Base-by-base conservation (phyloP, 2,888 invertebrate genomes). In the Willowsia nigromaculata region DNA sequence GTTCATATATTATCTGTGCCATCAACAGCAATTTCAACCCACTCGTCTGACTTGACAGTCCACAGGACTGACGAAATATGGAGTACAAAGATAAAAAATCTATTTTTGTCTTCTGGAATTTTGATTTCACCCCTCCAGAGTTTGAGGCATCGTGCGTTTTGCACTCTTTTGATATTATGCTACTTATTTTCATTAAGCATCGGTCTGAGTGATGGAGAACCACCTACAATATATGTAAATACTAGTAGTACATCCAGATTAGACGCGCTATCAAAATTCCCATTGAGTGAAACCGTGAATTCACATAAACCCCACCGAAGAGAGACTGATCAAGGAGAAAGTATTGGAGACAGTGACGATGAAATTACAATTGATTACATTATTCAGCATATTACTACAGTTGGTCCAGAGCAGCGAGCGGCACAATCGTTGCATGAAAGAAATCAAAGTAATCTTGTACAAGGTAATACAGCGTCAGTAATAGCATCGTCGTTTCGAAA, bases 401-500 rank as follows among this genome's bases (percentile, higher is more conserved):
- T 53, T 27, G 15, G n/a, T 30, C 76, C 76, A 30, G 22, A n/a
- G 1, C 18, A 43, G 0, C 9, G 18, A 18, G 9, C 18, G n/a
- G 30, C 50, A 1, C 18, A 30, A 7, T 25, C 25, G 5, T 13
- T 40, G 15, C 33, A 30, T 37, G 18, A 85, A 3, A 30, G 30
- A n/a, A 84, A 89, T 85, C 80, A 89, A 18, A 81, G 89, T 43
- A 65, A 33, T 62, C 1, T 40, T 30, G n/a, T 50, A n/a, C 53
- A 62, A 6, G 87, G 74, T 50, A 81, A 59, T 78, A 25, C 78
- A 5, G 80, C 85, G 3, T 56, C 89, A 3, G 89, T 89, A 5
- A 85, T 89, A 47, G 89, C 89, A 9, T 89, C 89, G 56, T 89
- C 89, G 13, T 89, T 89, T 76, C 65, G 89, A 80, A 89, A 80